These are phyloP conservation scores for Vanacampus margaritifer DNA, from an alignment of 2,113 vertebrate genomes.

Conservation along the genomic window DNA sequence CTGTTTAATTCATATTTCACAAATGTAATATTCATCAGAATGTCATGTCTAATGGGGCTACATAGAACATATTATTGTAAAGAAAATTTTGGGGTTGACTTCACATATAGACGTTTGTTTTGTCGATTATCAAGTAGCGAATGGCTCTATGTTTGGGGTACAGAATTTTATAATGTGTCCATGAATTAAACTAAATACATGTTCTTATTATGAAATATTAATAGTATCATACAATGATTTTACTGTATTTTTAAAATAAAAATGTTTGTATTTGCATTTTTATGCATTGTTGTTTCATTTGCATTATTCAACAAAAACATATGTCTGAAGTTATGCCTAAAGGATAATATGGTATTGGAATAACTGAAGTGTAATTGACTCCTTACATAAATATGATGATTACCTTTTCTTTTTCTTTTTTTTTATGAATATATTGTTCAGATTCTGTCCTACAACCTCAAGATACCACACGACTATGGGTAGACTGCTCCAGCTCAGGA, in stretches of 20 bases:
- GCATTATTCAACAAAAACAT: background rate
- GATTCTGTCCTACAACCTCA: slow-evolving; percentile 23
- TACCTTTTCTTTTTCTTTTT: slow-evolving; percentile 11
- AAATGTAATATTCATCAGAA: no score
- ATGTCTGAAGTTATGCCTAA: slow-evolving; percentile 15
- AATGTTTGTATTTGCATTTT: background rate
- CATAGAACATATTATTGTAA: no score
- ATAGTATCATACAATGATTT: background rate
- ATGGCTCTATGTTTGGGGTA: background rate
- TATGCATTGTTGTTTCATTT: background rate
- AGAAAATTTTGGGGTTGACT: no score
- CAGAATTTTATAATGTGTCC: background rate
- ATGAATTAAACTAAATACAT: background rate
- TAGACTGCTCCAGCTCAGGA: slow-evolving; percentile 63
- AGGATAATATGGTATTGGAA: background rate
- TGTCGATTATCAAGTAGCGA: background rate
- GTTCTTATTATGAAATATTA: background rate
- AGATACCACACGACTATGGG: slow-evolving; percentile 42
- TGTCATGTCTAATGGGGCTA: no score
- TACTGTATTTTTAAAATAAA: background rate
- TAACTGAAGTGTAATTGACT: slow-evolving; percentile 5
- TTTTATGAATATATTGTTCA: slow-evolving; percentile 19
- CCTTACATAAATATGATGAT: slow-evolving; percentile 5
- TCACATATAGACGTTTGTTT: background rate
- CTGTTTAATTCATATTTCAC: no score